Percentiles rank a stretch among this genome's conserved stretches.
Evolutionary conservation across 1,140 invertebrate species (phyloP).

Genomic region (Anastrepha ludens): DNA sequence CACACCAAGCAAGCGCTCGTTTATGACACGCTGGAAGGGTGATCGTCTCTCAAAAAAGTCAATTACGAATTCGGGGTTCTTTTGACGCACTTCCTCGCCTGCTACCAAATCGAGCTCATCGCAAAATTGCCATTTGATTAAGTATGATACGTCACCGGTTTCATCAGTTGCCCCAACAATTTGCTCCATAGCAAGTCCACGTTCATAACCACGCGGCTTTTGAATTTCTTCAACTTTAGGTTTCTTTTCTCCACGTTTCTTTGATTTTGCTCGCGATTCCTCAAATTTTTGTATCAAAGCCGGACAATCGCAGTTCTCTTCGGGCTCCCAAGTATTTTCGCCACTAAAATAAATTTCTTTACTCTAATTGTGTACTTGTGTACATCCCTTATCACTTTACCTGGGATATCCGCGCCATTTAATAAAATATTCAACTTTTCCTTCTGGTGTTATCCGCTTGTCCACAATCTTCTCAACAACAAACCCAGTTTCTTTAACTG

Average conservation of each 20-base stretch:
- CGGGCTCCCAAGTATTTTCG: slow-evolving; percentile 92
- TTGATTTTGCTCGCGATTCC: slow-evolving; percentile 82
- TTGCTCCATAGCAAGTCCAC: slow-evolving; percentile 91
- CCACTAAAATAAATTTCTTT: slow-evolving; percentile 72
- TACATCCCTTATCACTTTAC: slow-evolving; percentile 4
- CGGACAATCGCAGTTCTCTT: slow-evolving; percentile 93
- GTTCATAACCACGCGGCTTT: slow-evolving; percentile 82
- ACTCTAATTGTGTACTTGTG: neutral
- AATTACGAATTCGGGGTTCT: slow-evolving; percentile 68
- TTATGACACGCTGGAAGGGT: slow-evolving; percentile 64
- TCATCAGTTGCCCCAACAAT: slow-evolving; percentile 86
- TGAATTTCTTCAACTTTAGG: slow-evolving; percentile 71
- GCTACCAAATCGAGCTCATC: slow-evolving; percentile 70
- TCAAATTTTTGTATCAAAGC: slow-evolving; percentile 93
- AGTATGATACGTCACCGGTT: slow-evolving; percentile 67
- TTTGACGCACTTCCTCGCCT: slow-evolving; percentile 63
- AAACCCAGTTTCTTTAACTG: slow-evolving; percentile 63
- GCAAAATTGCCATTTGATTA: slow-evolving; percentile 70
- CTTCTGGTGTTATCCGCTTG: slow-evolving; percentile 72
- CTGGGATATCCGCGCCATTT: slow-evolving; percentile 72
- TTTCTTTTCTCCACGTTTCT: slow-evolving; percentile 74
- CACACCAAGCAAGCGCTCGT: slow-evolving; percentile 65
- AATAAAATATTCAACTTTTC: slow-evolving; percentile 74
- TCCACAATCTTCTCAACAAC: slow-evolving; percentile 74
- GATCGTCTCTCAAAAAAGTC: slow-evolving; percentile 70